phyloP scores from a whole-genome alignment of 2,797 vertebrate genomes.

The Melanotaenia boesemani region DNA sequence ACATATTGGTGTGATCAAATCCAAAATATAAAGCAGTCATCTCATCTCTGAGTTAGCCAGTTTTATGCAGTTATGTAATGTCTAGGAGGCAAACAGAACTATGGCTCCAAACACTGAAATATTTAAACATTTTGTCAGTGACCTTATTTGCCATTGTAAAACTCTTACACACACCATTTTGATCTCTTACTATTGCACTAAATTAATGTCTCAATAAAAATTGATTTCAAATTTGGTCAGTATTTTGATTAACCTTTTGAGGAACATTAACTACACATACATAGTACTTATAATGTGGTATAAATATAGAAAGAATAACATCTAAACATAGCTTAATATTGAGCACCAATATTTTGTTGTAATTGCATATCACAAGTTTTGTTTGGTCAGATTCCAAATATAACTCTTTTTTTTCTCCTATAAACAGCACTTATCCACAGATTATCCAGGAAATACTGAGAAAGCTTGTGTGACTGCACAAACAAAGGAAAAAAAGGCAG shows the following conservation, averaged over 20 bases:
- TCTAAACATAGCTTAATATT: background rate
- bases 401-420: background rate
- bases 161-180: background rate
- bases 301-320: background rate
- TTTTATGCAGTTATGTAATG: background rate
- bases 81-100: background rate
- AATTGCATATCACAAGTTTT: background rate
- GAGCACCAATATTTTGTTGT: background rate
- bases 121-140: background rate
- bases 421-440: constrained; percentile 32
- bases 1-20: background rate
- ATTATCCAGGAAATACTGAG: constrained; percentile 38
- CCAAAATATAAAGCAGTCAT: background rate
- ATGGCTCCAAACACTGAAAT: background rate
- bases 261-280: background rate
- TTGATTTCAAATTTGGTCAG: background rate
- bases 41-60: background rate
- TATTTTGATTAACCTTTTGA: background rate
- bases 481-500: constrained; percentile 35
- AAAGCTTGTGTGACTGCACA: constrained; percentile 18
- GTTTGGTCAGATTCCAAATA: background rate
- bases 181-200: background rate
- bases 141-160: background rate
- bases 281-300: background rate
- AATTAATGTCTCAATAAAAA: background rate